Evolutionary conservation across 2,113 vertebrate species (phyloP).

Genomic region (Lynx canadensis): DNA sequence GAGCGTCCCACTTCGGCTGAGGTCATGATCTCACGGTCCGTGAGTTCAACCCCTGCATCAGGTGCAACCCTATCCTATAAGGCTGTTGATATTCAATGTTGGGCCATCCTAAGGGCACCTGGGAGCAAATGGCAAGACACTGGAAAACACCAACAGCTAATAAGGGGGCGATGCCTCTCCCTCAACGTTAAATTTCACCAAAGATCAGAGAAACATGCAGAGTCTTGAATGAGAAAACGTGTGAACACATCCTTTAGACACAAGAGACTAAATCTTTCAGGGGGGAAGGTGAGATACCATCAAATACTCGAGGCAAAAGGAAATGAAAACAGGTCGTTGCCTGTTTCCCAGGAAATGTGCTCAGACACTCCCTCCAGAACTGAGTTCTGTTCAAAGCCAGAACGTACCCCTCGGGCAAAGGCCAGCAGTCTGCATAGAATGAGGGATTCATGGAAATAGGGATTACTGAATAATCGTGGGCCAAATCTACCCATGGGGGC

Average conservation of each 20-base stretch:
- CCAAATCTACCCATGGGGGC: neutral
- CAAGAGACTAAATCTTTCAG: fast-evolving
- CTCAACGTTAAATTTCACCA: too few relatives aligned
- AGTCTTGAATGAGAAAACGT: neutral
- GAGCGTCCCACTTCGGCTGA: too few relatives aligned
- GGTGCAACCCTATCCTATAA: too few relatives aligned
- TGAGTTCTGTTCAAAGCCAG: too few relatives aligned
- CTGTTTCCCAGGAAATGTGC: neutral
- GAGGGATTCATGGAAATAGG: neutral
- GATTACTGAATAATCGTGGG: neutral
- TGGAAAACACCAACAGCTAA: neutral
- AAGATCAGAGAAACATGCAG: neutral
- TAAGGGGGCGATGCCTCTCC: neutral
- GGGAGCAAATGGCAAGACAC: fast-evolving
- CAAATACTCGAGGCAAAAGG: neutral
- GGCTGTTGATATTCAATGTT: fast-evolving
- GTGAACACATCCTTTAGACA: neutral
- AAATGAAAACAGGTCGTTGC: neutral
- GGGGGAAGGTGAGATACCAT: neutral
- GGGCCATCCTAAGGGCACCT: neutral
- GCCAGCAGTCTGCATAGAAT: fast-evolving
- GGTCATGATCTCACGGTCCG: too few relatives aligned
- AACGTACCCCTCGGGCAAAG: neutral
- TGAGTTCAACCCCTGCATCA: too few relatives aligned
- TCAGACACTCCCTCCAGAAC: fast-evolving